Base-by-base conservation (phyloP, 1,140 invertebrate genomes). In the Dysdera silvatica region DNA sequence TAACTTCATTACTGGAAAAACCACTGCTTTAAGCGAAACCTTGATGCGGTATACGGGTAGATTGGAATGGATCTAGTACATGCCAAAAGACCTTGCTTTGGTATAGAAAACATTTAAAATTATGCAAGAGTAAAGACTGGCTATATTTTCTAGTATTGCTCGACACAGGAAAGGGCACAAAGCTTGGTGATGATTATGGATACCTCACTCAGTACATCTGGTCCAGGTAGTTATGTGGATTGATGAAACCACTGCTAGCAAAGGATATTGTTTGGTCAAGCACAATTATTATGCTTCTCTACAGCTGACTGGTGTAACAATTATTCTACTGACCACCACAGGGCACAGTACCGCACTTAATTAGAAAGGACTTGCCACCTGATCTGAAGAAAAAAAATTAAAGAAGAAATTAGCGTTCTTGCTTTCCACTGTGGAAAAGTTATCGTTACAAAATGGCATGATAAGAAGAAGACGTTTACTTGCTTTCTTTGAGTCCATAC, bases 21-120 rank as follows among this genome's bases (percentile, higher is more conserved):
- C n/a, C n/a, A n/a, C n/a, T n/a, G 18, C 47, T 32, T 7, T 2
- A 14, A 12, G 29, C 16, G 7, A 49, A 49, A 49, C 24, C 26
- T 28, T 49, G 47, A 49, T 49, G 47, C 47, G 12, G 18, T 28
- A 49, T 49, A 49, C 26, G 47, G 47, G 47, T 49, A 49, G 24
- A 49, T 49, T 49, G 47, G 47, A 28, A 28, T 49, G 24, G 47
- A 49, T 49, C 47, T 28, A 49, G 18, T 28, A 49, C 26, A 49
- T 49, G 47, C 7, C 47, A 49, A 49, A 49, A 49, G 47, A 49
- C 29, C 47, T 49, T 4, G 7, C 8, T 49, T 49, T 49, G 47
- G 4, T 14, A 49, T 49, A 49, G n/a, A 49, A 49, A 28, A 49
- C 47, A 26, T 49, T 49, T 49, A 49, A 28, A n/a, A 5, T 28